These are phyloP conservation scores for Grus americana DNA, from an alignment of 2,113 vertebrate genomes.

Conservation along the genomic window DNA sequence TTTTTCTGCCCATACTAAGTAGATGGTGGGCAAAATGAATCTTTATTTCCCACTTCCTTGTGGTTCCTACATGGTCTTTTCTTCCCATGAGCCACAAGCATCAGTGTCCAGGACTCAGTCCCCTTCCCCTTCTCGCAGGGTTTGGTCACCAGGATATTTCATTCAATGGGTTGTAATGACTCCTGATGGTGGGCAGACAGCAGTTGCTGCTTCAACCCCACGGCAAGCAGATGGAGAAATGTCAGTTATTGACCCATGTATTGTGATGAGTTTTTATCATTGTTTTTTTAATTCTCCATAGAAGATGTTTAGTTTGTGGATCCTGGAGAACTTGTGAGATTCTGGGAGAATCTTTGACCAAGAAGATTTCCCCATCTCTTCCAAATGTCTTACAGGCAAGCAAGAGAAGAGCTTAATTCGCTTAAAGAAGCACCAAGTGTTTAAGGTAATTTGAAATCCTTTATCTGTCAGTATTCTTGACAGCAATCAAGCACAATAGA, in stretches of 20 bases:
- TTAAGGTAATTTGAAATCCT: slow-evolving; percentile 45
- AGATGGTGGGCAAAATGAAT: background rate
- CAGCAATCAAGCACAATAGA: slow-evolving; percentile 46
- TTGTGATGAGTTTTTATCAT: background rate
- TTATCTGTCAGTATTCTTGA: slow-evolving; percentile 42
- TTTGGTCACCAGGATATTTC: background rate
- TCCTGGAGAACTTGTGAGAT: background rate
- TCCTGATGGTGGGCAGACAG: background rate
- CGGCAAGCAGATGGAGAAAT: background rate
- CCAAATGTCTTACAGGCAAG: background rate
- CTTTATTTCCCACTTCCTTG: background rate
- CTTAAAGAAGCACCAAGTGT: background rate
- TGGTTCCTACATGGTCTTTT: background rate
- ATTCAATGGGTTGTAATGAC: background rate
- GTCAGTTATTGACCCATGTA: background rate
- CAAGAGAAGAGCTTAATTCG: background rate
- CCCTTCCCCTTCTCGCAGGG: background rate
- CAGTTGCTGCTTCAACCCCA: background rate
- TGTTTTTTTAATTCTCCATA: background rate
- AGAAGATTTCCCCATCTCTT: background rate
- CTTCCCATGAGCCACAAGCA: background rate
- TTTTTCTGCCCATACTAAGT: background rate
- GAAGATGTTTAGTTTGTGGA: background rate
- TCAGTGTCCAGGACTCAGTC: background rate
- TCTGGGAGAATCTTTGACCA: background rate